Percentiles rank a stretch among this genome's conserved stretches.
These are phyloP conservation scores for Candidula unifasciata DNA, from an alignment of 2,888 invertebrate genomes.

Conservation along the genomic window DNA sequence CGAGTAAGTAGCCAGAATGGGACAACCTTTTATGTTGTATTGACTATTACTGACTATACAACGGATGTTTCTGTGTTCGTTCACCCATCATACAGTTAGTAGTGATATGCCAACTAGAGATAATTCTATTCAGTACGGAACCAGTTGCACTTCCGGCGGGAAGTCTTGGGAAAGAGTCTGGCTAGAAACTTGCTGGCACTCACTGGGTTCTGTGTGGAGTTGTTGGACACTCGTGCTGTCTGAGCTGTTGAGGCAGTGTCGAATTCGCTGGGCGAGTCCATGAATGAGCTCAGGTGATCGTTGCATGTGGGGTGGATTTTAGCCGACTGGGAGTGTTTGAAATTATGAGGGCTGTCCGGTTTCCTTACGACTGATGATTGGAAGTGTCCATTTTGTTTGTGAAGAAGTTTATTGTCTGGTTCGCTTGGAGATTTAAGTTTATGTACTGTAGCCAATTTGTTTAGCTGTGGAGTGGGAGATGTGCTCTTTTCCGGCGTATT, in stretches of 20 bases:
- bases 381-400: not conserved
- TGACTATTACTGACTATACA: too few relatives aligned
- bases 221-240: not conserved
- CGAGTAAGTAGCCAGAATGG: too few relatives aligned
- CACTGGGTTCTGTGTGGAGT: not conserved
- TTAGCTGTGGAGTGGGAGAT: not conserved
- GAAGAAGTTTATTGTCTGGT: not conserved
- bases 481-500: too few relatives aligned
- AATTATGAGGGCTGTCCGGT: not conserved
- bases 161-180: conserved; percentile 35
- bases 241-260: not conserved
- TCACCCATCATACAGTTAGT: not conserved
- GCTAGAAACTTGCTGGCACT: conserved; percentile 23
- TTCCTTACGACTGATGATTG: not conserved
- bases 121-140: not conserved
- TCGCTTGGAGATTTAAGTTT: not conserved
- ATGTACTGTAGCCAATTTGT: not conserved
- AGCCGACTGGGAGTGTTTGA: conserved; percentile 13
- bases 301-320: conserved; percentile 29
- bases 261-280: not conserved
- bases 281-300: conserved; percentile 9
- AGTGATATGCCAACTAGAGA: not conserved
- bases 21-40: too few relatives aligned
- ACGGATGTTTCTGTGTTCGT: too few relatives aligned
- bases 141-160: conserved; percentile 21